Base-by-base conservation (phyloP, 2,888 invertebrate genomes). In the Thyatira batis region DNA sequence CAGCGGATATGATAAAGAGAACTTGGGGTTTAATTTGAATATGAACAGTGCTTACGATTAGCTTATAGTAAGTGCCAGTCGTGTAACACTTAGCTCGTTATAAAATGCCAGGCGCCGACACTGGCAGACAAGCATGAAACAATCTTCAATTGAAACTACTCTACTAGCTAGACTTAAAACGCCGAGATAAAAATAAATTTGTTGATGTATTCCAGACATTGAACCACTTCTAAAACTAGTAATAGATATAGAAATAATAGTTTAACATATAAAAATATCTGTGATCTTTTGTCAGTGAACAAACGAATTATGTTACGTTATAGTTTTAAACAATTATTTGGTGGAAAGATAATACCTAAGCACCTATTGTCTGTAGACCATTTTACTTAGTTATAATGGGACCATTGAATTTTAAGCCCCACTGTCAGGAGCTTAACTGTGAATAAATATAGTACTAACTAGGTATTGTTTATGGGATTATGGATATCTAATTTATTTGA, bases 1-100 rank as follows among this genome's bases (percentile, higher is more conserved):
- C 93, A 2, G 93, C 95, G 0, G 95, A 94, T 73, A 87, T 94
- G 78, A 93, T 95, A 50, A 93, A 92, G 62, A 73, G 76, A 33
- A 82, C 85, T 50, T 94, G 94, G 94, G 80, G 68, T 48, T 63
- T 85, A 45, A 64, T 51, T 52, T 72, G 53, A 70, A 51, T 46
- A 1, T 9, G 11, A 49, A 3, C 33, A n/a, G n/a, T n/a, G n/a
- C n/a, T n/a, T 11, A 13, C 33, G 33, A 13, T 0, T 13, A 33
- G 2, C 39, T 1, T 17, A 17, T 39, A 39, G 39, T 39, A 8
- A 1, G 13, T 39, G 8, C 17, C 39, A 17, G 13, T 6, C 39
- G 8, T 39, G 39, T 39, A 17, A 39, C n/a, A 17, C 39, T 8
- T 5, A 17, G 39, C 39, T 39, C 39, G 8, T 17, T 17, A 39